Conservation (phyloP, 2,797 vertebrate genomes). For the Rhabdomys pumilio region DNA sequence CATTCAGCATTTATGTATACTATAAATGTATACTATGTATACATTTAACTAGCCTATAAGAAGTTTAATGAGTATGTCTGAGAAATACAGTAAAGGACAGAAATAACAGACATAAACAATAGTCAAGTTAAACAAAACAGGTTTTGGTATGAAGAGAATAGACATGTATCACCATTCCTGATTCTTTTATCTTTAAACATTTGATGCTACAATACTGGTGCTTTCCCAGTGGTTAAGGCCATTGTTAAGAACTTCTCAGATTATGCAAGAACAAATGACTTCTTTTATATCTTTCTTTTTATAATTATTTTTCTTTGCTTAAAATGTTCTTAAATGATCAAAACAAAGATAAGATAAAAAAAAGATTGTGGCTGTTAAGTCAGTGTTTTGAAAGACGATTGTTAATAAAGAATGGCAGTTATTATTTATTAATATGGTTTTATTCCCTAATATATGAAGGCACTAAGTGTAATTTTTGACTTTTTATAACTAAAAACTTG, state of each 20-base stretch:
- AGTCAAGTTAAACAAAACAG: background rate
- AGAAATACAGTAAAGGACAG: background rate
- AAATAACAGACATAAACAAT: background rate
- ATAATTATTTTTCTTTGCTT: conserved; percentile 20
- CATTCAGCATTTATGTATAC: background rate
- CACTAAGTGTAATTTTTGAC: background rate
- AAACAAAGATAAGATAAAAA: background rate
- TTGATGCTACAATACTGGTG: background rate
- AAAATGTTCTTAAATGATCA: conserved; percentile 30
- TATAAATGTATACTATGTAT: too few species aligned
- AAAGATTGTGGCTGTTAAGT: background rate
- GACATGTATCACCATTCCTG: background rate
- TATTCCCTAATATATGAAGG: conserved; percentile 25
- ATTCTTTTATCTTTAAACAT: conserved; percentile 2
- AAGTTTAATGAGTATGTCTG: background rate
- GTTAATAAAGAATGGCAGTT: background rate
- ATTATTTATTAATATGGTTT: background rate
- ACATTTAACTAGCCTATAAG: background rate
- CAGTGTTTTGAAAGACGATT: background rate
- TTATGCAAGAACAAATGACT: background rate
- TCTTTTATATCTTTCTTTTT: conserved; percentile 8
- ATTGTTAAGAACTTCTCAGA: background rate
- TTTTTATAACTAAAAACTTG: background rate
- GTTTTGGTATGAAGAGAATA: background rate
- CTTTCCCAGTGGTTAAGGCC: background rate